phyloP scores from a whole-genome alignment of 2,797 vertebrate species.

The Lacerta bilineata region DNA sequence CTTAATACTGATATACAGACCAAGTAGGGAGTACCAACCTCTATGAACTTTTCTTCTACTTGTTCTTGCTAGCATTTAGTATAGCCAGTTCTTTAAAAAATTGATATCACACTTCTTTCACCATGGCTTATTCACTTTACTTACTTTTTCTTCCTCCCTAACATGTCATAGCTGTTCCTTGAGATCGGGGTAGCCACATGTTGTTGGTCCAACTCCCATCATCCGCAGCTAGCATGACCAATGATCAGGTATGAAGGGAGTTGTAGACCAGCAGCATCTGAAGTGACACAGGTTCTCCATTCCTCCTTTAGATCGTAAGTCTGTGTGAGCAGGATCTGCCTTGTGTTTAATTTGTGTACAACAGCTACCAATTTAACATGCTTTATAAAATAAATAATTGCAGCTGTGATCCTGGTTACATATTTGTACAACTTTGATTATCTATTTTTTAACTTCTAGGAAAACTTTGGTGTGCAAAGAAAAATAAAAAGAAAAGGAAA shows the following conservation, averaged over 20 bases:
- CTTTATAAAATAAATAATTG: neutral
- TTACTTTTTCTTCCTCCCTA: neutral
- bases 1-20: neutral
- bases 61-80: neutral
- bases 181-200: too few species aligned
- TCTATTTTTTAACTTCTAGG: constrained; percentile 80
- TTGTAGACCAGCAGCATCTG: too few species aligned
- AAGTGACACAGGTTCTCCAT: too few species aligned
- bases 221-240: too few species aligned
- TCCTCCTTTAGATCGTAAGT: neutral
- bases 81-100: neutral
- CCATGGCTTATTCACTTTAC: neutral
- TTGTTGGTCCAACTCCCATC: too few species aligned
- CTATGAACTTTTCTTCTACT: neutral
- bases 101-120: neutral
- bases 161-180: neutral
- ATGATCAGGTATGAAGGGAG: too few species aligned
- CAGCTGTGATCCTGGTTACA: constrained; percentile 31
- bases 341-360: neutral
- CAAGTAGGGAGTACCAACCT: neutral
- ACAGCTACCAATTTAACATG: neutral
- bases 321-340: neutral
- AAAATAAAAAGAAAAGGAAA: constrained; percentile 98
- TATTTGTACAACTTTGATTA: constrained; percentile 36
- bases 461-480: constrained; percentile 98